Evolutionary conservation across 1,140 invertebrate genomes (phyloP), one percentile per base, ranked within the genome.

Genomic region (Neodiprion virginianus): DNA sequence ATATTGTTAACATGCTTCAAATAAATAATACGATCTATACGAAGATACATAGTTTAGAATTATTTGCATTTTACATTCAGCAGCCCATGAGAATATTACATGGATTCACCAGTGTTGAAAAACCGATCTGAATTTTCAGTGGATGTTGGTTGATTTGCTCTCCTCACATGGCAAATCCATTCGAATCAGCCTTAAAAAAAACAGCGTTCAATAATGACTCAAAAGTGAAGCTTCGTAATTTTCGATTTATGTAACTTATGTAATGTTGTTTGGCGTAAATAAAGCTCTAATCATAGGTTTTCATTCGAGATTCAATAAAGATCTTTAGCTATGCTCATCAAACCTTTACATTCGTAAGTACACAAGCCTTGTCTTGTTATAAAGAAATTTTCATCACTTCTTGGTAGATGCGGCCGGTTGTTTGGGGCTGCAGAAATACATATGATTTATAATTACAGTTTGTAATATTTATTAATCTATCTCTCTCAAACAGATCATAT

Each of bases 381-480:
- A 7, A 17, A 61, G n/a, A 61, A 14, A 14, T 40, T 61, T 61
- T 61, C 53, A 61, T 61, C 53, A 61, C 40, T 69, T 69, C 67
- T 69, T 69, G 67, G 67, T 47, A 47, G 67, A 21, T 21, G 67
- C 67, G 67, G 67, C 17, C 67, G 67, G 12, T 23, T 11, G 67
- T 69, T 69, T 69, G 1, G 12, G 17, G 67, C 40, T 69, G 67
- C 67, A 69, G 21, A 69, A 69, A 69, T 69, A 69, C 7, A 65
- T 28, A 47, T 21, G 67, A 3, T 69, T 69, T 69, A 69, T 69
- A 7, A 47, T 69, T 69, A 69, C 4, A 21, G n/a, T 21, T 65
- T 17, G 40, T 47, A 69, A 69, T 23, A 23, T 17, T 69, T 17
- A 69, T 69, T 21, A 47, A 23, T 69, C 21, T 47, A 21, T 47